Conservation (phyloP, 2,888 invertebrate genomes). For the Diaphora mendica region DNA sequence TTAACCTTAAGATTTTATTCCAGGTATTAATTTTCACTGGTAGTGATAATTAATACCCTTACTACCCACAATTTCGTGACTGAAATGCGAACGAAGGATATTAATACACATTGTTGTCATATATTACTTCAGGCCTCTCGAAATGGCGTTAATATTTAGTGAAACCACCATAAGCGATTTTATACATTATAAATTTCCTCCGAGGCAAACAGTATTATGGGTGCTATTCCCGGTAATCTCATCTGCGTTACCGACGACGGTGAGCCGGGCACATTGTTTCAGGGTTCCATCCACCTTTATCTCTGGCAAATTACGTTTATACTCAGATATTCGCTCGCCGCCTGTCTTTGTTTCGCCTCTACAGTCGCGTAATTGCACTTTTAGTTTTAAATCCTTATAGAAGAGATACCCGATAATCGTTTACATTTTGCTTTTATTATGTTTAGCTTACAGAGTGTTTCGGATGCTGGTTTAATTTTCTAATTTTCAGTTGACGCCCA, state of each 20-base stretch:
- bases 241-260: constrained; percentile 53
- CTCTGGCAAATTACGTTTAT: constrained; percentile 70
- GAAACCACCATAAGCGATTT: constrained; percentile 34
- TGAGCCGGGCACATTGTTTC: constrained; percentile 67
- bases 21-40: background rate
- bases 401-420: constrained; percentile 30
- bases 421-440: constrained; percentile 8
- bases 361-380: constrained; percentile 50
- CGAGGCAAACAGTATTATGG: constrained; percentile 59
- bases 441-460: background rate
- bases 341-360: constrained; percentile 48
- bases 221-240: constrained; percentile 67
- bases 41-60: background rate
- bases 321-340: constrained; percentile 50
- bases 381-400: constrained; percentile 52
- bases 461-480: background rate
- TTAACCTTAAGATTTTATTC: background rate
- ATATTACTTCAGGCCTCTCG: background rate
- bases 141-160: constrained; percentile 6
- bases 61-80: too few species aligned
- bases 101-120: background rate
- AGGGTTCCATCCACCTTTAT: constrained; percentile 58
- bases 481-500: background rate
- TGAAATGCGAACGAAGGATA: background rate
- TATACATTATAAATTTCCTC: constrained; percentile 46